Evolutionary conservation across 92 coral and sea anemone species (phyloP).

Genomic region (Palythoa grandis): DNA sequence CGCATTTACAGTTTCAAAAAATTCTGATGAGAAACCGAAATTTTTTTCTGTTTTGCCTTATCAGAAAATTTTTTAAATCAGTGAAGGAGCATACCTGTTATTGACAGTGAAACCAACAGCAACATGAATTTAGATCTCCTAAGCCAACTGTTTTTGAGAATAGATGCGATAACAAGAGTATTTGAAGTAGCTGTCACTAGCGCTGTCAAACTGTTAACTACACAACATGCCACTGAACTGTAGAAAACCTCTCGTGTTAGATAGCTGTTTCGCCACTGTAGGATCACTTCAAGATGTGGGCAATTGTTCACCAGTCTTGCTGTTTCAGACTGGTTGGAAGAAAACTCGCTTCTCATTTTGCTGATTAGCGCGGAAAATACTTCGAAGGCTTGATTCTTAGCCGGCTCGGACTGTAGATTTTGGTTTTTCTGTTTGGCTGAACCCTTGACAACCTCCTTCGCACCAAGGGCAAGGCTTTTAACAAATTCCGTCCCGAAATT

Average conservation of each 20-base stretch:
- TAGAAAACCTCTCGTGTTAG: not conserved
- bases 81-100: not conserved
- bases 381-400: no score
- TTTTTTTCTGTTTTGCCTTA: no score
- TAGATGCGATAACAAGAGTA: not conserved
- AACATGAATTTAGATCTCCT: not conserved
- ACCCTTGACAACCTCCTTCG: no score
- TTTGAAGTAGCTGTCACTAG: not conserved
- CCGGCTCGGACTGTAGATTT: no score
- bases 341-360: not conserved
- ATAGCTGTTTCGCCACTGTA: not conserved
- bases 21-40: no score
- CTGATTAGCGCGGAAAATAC: no score
- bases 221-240: not conserved
- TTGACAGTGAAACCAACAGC: constrained; percentile 4
- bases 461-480: no score
- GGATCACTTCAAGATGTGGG: not conserved
- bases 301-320: not conserved
- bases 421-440: no score
- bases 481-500: no score
- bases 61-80: not conserved
- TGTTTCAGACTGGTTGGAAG: not conserved
- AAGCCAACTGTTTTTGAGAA: not conserved
- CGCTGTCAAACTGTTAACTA: not conserved
- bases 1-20: no score